Percentiles rank a stretch among this genome's conserved stretches.
Evolutionary conservation across 2,113 vertebrate genomes (phyloP).

Genomic region (Thinocorus orbignyianus): DNA sequence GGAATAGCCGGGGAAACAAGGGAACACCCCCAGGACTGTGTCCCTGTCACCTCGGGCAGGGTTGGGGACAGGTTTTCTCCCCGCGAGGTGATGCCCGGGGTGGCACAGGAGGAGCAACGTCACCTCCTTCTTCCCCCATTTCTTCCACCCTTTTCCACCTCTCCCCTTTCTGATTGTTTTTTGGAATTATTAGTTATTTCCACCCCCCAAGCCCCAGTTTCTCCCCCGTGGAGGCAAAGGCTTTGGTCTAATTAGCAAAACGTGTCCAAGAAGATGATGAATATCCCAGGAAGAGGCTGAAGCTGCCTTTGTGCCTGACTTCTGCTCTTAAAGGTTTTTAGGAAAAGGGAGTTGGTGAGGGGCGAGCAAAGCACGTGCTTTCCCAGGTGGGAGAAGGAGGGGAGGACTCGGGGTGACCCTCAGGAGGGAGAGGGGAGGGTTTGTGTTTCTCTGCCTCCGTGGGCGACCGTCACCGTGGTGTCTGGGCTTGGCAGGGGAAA

Average conservation of each 20-base stretch:
- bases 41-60: not conserved
- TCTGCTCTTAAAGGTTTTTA: slow-evolving; percentile 48
- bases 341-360: slow-evolving; percentile 10
- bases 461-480: not conserved
- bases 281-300: slow-evolving; percentile 40
- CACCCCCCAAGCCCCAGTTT: slow-evolving; percentile 21
- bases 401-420: not conserved
- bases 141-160: not conserved
- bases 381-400: not conserved
- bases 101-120: not conserved
- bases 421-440: not conserved
- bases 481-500: slow-evolving; percentile 46
- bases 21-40: too few species aligned
- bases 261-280: slow-evolving; percentile 45
- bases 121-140: not conserved
- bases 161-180: not conserved
- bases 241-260: slow-evolving; percentile 61
- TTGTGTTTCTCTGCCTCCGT: slow-evolving; percentile 23
- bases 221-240: not conserved
- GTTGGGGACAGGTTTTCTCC: not conserved
- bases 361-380: not conserved
- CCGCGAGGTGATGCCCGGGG: not conserved
- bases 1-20: not conserved
- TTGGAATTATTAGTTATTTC: too few species aligned
- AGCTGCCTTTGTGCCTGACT: slow-evolving; percentile 50